Base-by-base conservation (phyloP, 2,113 vertebrate genomes). In the Rhynchopsitta pachyrhyncha region DNA sequence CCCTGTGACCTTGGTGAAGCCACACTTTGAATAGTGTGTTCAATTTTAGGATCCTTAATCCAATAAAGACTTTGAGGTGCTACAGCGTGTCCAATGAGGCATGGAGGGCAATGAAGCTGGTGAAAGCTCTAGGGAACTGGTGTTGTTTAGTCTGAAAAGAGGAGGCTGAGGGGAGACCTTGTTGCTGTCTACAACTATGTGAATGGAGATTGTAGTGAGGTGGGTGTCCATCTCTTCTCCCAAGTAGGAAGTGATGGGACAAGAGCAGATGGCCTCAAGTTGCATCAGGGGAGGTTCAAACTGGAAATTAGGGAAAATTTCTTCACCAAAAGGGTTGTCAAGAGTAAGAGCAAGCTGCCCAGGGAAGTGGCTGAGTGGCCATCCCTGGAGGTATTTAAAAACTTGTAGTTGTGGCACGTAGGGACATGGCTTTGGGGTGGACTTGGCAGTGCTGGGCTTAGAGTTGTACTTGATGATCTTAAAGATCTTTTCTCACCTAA, bases 391-490 rank as follows among this genome's bases (percentile, higher is more conserved):
- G 3, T 41, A 18, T 81, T 63, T 81, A 42, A 57, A 57, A 80
- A 7, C 0, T 0, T 0, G 0, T 22, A 68, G 8, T 22, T 4
- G 3, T 33, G 6, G 8, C 0, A 0, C 16, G 22, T 41, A 19
- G 9, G 20, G 23, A 44, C 31, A 29, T 47, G 23, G 13, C 29
- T 79, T 73, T 53, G 20, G 13, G 20, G 11, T 69, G 11, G 15
- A 10, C 25, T 46, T 49, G 47, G 18, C 20, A 41, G 13, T 41
- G 10, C 44, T 82, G 25, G 18, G 11, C 62, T 82, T 13, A 66
- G 1, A 0, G 10, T 8, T 85, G 31, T 20, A 23, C 27, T 46
- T 3, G 4, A 41, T 67, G 7, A 22, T n/a, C 17, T 39, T 47
- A 44, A 90, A 7, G 0, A 0, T 41, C 44, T 70, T 62, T 85